Evolutionary conservation across 2,888 invertebrate species (phyloP).

Genomic region (Lordiphosa fenestrarum): DNA sequence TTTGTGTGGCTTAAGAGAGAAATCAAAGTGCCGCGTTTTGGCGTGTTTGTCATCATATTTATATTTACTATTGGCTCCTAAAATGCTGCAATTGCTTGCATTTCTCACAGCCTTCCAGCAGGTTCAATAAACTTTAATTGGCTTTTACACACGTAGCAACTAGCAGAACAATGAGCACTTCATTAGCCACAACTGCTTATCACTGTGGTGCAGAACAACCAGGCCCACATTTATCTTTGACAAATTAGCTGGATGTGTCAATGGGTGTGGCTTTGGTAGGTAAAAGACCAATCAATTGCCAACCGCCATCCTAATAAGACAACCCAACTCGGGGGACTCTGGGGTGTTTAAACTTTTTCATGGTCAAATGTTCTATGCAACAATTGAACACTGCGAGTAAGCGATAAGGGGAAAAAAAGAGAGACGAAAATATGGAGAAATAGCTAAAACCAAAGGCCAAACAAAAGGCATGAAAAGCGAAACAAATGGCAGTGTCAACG

Average conservation of each 20-base stretch:
- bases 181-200: slow-evolving; percentile 56
- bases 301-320: slow-evolving; percentile 50
- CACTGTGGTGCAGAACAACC: slow-evolving; percentile 19
- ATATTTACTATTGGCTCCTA: slow-evolving; percentile 31
- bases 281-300: slow-evolving; percentile 39
- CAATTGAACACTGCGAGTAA: slow-evolving; percentile 31
- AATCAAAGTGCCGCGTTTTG: slow-evolving; percentile 47
- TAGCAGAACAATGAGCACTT: slow-evolving; percentile 41
- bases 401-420: slow-evolving; percentile 30
- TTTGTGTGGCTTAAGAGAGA: slow-evolving; percentile 39
- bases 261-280: slow-evolving; percentile 15
- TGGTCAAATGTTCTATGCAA: slow-evolving; percentile 56
- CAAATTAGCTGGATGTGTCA: slow-evolving; percentile 62
- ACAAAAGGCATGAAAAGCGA: slow-evolving; percentile 52
- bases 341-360: slow-evolving; percentile 68
- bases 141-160: slow-evolving; percentile 15
- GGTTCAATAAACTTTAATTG: slow-evolving; percentile 53
- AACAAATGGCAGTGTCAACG: slow-evolving; percentile 63
- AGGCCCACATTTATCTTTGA: slow-evolving; percentile 59
- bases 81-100: slow-evolving; percentile 52
- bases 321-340: slow-evolving; percentile 22
- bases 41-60: slow-evolving; percentile 8
- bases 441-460: slow-evolving; percentile 22
- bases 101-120: slow-evolving; percentile 10
- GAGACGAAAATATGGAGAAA: slow-evolving; percentile 22